Conservation (phyloP, 2,888 invertebrate genomes). For the Cyclophora albipunctata region DNA sequence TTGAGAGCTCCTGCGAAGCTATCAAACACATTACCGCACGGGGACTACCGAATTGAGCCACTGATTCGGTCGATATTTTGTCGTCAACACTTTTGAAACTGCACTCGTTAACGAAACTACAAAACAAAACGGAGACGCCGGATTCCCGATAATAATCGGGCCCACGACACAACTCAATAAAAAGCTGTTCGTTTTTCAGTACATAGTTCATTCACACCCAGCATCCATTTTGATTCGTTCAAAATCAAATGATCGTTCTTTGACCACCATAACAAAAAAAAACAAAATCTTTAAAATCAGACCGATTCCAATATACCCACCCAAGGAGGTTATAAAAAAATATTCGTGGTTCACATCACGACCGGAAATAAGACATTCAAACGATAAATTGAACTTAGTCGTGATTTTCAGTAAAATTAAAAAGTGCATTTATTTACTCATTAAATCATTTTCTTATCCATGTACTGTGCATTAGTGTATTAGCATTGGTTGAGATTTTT, state of each 20-base stretch:
- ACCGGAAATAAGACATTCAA: too few species aligned
- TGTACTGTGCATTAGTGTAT: too few species aligned
- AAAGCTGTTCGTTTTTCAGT: constrained; percentile 74
- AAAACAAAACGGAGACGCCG: constrained; percentile 59
- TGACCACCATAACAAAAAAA: constrained; percentile 37
- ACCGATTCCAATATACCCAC: constrained; percentile 28
- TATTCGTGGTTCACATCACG: too few species aligned
- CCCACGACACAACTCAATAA: constrained; percentile 73
- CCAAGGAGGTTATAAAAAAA: too few species aligned
- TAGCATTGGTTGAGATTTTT: too few species aligned
- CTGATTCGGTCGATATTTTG: constrained; percentile 40
- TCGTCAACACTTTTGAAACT: constrained; percentile 43
- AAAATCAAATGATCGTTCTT: constrained; percentile 71
- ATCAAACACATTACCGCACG: constrained; percentile 72
- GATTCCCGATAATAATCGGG: constrained; percentile 64
- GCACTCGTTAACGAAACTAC: constrained; percentile 48
- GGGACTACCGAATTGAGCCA: constrained; percentile 57
- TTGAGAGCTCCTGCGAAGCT: constrained; percentile 57
- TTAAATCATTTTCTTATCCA: too few species aligned
- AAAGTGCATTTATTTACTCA: too few species aligned
- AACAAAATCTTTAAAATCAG: constrained; percentile 43
- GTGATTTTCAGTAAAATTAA: too few species aligned
- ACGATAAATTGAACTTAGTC: too few species aligned
- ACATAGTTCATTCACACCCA: constrained; percentile 76
- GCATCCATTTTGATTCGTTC: constrained; percentile 77